Evolutionary conservation across 2,888 invertebrate species (phyloP), one percentile per base, ranked within the genome.

Genomic region (Troglohyphantes excavatus): DNA sequence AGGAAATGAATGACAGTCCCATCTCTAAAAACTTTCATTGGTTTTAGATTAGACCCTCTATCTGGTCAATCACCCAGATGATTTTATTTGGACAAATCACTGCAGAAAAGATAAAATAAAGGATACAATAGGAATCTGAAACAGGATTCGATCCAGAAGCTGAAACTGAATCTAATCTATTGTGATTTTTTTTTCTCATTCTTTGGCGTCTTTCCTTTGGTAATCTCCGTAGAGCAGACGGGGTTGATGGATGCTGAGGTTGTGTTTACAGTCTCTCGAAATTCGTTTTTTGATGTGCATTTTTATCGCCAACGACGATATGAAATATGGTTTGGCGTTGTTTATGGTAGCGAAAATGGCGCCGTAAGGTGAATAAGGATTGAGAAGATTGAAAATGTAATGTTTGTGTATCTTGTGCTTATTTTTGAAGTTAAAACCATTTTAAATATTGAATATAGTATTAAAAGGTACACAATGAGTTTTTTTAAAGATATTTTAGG

Each of bases 41-140:
- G 82, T 82, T 82, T 82, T 82, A 72, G 82, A 82, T 82, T 82
- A 82, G 82, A 23, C 61, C 23, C 9, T 19, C 61, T 43, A 78
- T 65, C 63, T 72, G 29, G 11, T 21, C 21, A 78, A 65, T 78
- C 65, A 65, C 43, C 65, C 78, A 43, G 65, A 78, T 21, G 65
- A 65, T 78, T 78, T 78, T 65, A 78, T 78, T 78, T 78, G 65
- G 39, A 43, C 65, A 65, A 65, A 78, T 76, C 53, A 27, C 61
- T 6, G 19, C 53, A n/a, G n/a, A 29, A 3, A 33, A 21, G 73
- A 53, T 43, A 39, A 23, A 73, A 46, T 43, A 72, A 39, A 72
- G 46, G 21, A 17, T 29, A 33, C 68, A n/a, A n/a, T n/a, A 2
- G 27, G 17, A 61, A 76, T 21, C 7, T 17, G 19, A 27, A 59